Base-by-base conservation (phyloP, 2,888 invertebrate species). In the Nasonia oneida region DNA sequence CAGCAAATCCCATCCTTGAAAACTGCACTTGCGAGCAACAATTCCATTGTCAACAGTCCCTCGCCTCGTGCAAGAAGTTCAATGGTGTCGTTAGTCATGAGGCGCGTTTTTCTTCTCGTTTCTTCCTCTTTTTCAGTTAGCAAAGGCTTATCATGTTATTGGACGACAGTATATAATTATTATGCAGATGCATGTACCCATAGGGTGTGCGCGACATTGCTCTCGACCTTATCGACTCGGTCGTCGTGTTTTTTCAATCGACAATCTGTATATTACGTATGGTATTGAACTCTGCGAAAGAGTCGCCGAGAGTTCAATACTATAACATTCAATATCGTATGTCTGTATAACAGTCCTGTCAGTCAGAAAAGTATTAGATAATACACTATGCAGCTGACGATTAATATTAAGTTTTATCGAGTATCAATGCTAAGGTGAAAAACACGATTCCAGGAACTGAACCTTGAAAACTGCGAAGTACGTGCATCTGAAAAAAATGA, bases 121-220 rank as follows among this genome's bases (percentile, higher is more conserved):
- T 37, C 3, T 29, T 37, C 3, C 74, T 74, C 42, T 74, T 37
- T 71, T 73, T 23, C 23, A 5, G n/a, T 50, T 64, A 6, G 39
- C 33, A 23, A 53, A 53, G 29, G 71, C 50, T 81, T 75, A 81
- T 81, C 81, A 81, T 81, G 74, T 81, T 81, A 64, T 75, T 80
- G 53, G 50, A 53, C 53, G 53, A 53, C 14, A 14, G 33, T 67
- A 67, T 75, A 61, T 75, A 64, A 75, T 75, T 81, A 50, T 6
- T 47, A 47, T n/a, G 18, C 50, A 75, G 75, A 75, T 50, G 61
- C 75, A 15, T 29, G 57, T 37, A 37, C 37, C 12, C 10, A 23
- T 3, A n/a, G 53, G 47, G 57, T 57, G 39, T 39, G 33, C 3
- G n/a, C 23, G 64, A 64, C 64, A 42, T 78, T 78, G 29, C 10